These are phyloP conservation scores for Tolmerus cingulatus DNA, from an alignment of 2,888 invertebrate species.

Conservation along the genomic window DNA sequence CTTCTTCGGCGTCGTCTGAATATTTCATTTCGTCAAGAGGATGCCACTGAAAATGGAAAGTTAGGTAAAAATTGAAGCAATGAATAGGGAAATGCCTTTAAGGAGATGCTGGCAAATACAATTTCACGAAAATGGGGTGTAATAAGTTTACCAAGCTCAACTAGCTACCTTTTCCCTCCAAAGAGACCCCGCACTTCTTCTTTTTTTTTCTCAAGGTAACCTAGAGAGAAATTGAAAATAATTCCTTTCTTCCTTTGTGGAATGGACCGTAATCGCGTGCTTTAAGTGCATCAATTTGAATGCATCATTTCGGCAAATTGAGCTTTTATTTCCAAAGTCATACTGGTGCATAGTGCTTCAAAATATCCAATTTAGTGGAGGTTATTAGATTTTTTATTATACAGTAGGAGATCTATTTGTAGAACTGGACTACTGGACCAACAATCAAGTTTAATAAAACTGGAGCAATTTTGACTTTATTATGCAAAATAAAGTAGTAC, in stretches of 20 bases:
- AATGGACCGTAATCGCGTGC: neutral
- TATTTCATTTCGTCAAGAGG: conserved; percentile 5
- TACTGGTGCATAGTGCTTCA: neutral
- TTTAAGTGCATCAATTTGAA: neutral
- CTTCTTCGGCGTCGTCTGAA: neutral
- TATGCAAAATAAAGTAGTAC: neutral
- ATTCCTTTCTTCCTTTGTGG: neutral
- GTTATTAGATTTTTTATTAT: neutral
- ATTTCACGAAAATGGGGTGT: neutral
- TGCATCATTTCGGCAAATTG: neutral
- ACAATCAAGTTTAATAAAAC: neutral
- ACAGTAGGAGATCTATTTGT: neutral
- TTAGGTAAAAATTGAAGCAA: neutral
- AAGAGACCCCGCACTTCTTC: neutral
- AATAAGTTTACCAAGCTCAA: neutral
- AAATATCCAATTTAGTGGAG: neutral
- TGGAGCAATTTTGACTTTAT: too few species aligned
- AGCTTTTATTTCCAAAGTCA: neutral
- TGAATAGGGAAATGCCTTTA: neutral
- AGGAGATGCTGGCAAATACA: neutral
- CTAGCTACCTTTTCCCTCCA: neutral
- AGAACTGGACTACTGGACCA: neutral
- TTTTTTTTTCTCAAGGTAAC: neutral
- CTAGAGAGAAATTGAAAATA: neutral
- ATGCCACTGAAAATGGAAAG: neutral